phyloP scores from a whole-genome alignment of 2,888 invertebrate genomes.

The Xestoiulus laeticollis region DNA sequence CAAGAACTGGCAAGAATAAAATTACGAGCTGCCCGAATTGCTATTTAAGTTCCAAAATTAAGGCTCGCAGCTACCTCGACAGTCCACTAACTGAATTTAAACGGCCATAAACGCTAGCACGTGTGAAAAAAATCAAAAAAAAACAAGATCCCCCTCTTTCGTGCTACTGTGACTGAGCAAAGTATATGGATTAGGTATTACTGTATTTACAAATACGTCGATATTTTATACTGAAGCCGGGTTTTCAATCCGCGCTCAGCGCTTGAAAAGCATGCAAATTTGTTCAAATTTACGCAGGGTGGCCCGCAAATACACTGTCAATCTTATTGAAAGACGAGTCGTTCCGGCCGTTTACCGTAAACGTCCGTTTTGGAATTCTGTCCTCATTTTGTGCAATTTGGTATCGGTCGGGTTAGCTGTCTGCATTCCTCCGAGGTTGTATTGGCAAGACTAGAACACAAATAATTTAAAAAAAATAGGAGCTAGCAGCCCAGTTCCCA shows the following conservation, averaged over 20 bases:
- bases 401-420: neutral
- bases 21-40: neutral
- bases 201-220: constrained; percentile 11
- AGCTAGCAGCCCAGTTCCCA: neutral
- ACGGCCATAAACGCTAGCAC: constrained; percentile 6
- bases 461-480: neutral
- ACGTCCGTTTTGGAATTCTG: neutral
- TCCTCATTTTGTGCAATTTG: neutral
- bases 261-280: neutral
- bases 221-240: constrained; percentile 7
- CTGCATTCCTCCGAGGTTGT: neutral
- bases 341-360: neutral
- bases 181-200: constrained; percentile 4
- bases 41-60: neutral
- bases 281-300: neutral
- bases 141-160: neutral
- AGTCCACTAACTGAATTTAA: neutral
- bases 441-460: constrained; percentile 29
- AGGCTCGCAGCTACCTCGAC: neutral
- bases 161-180: constrained; percentile 34
- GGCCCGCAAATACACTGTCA: neutral
- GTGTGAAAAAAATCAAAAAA: neutral
- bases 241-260: neutral
- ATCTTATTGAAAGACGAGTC: neutral
- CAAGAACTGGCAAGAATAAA: constrained; percentile 9